Percentiles rank a stretch among this genome's conserved stretches.
Conservation (phyloP, 1,140 invertebrate species). For the Brachystomella parvula region DNA sequence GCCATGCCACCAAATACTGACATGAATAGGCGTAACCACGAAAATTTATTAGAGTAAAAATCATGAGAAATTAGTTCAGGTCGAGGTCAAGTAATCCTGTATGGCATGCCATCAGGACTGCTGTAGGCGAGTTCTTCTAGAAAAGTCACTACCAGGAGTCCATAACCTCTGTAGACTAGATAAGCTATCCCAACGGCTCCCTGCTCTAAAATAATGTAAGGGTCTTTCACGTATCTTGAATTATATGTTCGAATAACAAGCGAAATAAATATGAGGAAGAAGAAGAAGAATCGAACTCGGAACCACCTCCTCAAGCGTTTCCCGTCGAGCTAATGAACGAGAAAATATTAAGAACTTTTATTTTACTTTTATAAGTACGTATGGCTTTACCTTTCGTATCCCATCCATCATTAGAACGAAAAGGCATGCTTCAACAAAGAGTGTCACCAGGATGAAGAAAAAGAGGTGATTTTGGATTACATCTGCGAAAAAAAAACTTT, state of each 20-base stretch:
- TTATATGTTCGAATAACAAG: background rate
- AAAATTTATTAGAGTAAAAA: too few species aligned
- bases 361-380: background rate
- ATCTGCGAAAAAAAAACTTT: background rate
- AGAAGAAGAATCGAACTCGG: conserved; percentile 1
- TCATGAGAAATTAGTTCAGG: too few species aligned
- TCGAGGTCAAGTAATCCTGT: too few species aligned
- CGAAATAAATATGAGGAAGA: background rate
- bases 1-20: too few species aligned
- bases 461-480: background rate
- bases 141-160: conserved; percentile 9
- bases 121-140: conserved; percentile 7
- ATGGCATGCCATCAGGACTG: background rate
- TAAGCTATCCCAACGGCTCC: background rate
- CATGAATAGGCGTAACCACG: too few species aligned
- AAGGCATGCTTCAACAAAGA: conserved; percentile 4
- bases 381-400: background rate
- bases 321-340: conserved; percentile 1
- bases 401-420: background rate
- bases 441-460: background rate
- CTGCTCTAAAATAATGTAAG: background rate
- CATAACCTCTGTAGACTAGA: conserved; percentile 4
- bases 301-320: background rate
- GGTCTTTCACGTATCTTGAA: background rate
- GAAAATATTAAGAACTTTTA: background rate